Base-by-base conservation (phyloP, 2,113 vertebrate genomes). In the Lophochroa leadbeateri region DNA sequence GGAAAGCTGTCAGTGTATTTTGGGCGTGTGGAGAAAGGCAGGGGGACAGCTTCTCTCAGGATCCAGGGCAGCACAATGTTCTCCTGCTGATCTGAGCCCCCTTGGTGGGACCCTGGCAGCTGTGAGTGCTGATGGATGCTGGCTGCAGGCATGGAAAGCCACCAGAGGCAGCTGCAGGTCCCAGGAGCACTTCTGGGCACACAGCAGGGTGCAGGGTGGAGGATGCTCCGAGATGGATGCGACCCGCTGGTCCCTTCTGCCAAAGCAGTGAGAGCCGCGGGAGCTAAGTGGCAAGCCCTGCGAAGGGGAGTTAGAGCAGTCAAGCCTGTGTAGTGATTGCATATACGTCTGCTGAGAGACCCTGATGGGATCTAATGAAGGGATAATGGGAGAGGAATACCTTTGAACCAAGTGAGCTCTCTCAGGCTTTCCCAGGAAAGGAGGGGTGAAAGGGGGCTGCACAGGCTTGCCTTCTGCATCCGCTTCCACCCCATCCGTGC, bases 61-160 rank as follows among this genome's bases (percentile, higher is more conserved):
- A 12, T 8, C 78, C 25, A 29, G 78, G 44, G 53, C 20, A 60
- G 43, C 65, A 33, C 7, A 4, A n/a, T 78, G 39, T 58, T 88
- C 27, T 74, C 13, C 53, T 44, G 64, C 81, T 78, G 80, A 41
- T 58, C 67, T 29, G 63, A 86, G 72, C 17, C 11, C 31, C 28
- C 28, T 44, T 18, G 28, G 14, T 52, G 55, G 77, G 60, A 86
- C 58, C n/a, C 25, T 47, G 70, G 69, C 41, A 86, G 39, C 63
- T 0, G 2, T 37, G 86, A 55, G 52, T 5, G 1, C 29, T 46
- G 17, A 11, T 0, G 33, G 64, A 55, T 55, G 64, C 55, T 0
- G 1, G 43, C 58, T 55, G 43, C 68, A 33, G 68, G 64, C 4
- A 5, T 90, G 60, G 50, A 44, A 86, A 68, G 75, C 37, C 44